These are phyloP conservation scores for Elaphurus davidianus DNA, from an alignment of 2,113 vertebrate genomes.

Conservation along the genomic window DNA sequence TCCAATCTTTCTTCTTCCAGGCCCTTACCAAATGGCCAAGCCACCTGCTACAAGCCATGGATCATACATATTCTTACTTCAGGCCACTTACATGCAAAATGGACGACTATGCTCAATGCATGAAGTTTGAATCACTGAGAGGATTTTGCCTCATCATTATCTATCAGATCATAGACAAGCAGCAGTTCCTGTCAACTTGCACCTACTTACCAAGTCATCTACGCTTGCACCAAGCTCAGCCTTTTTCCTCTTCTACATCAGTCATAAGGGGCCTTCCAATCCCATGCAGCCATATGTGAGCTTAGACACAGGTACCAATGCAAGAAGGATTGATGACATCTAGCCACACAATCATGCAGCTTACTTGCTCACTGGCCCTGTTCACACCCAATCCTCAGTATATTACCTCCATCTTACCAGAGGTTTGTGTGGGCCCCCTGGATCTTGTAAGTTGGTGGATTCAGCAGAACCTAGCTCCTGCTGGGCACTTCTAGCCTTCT, in stretches of 20 bases:
- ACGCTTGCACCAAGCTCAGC: not conserved
- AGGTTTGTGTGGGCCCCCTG: not conserved
- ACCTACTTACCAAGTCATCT: not conserved
- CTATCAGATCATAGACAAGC: not conserved
- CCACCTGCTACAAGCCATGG: not conserved
- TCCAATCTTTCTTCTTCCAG: not conserved
- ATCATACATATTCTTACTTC: not conserved
- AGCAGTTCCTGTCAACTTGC: not conserved
- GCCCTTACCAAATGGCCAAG: not conserved
- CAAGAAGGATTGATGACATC: not conserved
- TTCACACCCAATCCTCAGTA: not conserved
- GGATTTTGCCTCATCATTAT: not conserved
- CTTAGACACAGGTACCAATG: not conserved
- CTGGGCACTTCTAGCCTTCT: not conserved
- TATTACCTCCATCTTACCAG: not conserved
- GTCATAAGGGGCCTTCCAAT: not conserved
- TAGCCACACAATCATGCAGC: not conserved
- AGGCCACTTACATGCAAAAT: not conserved
- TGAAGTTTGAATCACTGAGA: not conserved
- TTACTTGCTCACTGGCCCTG: not conserved
- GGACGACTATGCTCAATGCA: not conserved
- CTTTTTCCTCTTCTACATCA: not conserved
- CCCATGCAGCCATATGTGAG: not conserved
- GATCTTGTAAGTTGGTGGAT: not conserved
- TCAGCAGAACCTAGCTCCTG: not conserved